phyloP scores from a whole-genome alignment of 1,140 invertebrate species.

The Antheraea pernyi region DNA sequence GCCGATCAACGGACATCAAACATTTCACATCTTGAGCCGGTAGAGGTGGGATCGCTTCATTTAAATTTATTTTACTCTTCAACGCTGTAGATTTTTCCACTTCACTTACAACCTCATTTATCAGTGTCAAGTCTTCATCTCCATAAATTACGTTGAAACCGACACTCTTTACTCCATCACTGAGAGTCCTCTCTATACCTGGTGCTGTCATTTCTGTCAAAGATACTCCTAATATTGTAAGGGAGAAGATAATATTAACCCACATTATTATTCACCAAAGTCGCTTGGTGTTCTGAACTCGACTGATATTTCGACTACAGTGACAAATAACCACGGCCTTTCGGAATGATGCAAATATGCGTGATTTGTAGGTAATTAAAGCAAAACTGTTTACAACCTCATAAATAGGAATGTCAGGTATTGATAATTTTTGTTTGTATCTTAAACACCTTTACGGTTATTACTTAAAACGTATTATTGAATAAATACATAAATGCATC shows the following conservation, averaged over 20 bases:
- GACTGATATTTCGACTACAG: slow-evolving; percentile 4
- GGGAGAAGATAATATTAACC: slow-evolving; percentile 18
- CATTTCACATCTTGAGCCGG: slow-evolving; percentile 61
- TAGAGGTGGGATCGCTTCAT: slow-evolving; percentile 43
- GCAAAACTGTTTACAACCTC: slow-evolving; percentile 21
- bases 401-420: slow-evolving; percentile 33
- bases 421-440: slow-evolving; percentile 18
- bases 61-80: slow-evolving; percentile 41
- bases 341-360: slow-evolving; percentile 24
- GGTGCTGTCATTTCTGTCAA: slow-evolving; percentile 33
- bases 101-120: slow-evolving; percentile 55
- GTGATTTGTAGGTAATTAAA: slow-evolving; percentile 22
- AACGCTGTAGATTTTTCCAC: slow-evolving; percentile 39
- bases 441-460: neutral
- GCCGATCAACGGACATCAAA: slow-evolving; percentile 61
- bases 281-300: slow-evolving; percentile 17
- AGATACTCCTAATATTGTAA: slow-evolving; percentile 15
- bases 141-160: slow-evolving; percentile 56
- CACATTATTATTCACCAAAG: slow-evolving; percentile 41
- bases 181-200: slow-evolving; percentile 45
- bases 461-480: no score
- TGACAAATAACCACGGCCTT: neutral
- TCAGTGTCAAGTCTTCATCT: slow-evolving; percentile 50
- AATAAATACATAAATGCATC: no score
- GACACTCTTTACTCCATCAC: slow-evolving; percentile 45